These are phyloP conservation scores for Heterodera filipjevi DNA, from an alignment of 2,888 invertebrate species.

Conservation along the genomic window DNA sequence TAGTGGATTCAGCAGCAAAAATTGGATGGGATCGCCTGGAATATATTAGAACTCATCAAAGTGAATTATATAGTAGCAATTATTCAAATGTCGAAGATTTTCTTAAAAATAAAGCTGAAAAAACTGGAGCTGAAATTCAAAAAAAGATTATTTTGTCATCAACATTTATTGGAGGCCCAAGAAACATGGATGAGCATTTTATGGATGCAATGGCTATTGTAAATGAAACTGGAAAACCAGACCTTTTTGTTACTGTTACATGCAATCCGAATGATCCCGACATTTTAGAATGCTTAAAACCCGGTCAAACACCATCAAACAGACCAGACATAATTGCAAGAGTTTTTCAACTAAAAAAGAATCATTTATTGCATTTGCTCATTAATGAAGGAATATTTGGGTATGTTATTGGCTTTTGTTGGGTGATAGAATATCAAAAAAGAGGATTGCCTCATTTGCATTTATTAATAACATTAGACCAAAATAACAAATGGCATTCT, in stretches of 20 bases:
- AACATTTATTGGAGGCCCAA: not conserved
- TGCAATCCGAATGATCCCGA: not conserved
- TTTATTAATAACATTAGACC: not conserved
- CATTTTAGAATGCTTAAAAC: not conserved
- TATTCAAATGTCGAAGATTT: not conserved
- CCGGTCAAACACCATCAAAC: not conserved
- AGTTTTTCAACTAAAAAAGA: not conserved
- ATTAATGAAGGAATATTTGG: not conserved
- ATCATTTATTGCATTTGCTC: not conserved
- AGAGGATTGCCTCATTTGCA: not conserved
- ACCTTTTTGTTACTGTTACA: not conserved
- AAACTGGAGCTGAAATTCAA: not conserved
- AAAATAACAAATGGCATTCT: not conserved
- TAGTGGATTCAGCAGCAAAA: not conserved
- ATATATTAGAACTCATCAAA: not conserved
- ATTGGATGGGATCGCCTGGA: slow-evolving; percentile 2
- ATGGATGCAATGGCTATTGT: slow-evolving; percentile 23
- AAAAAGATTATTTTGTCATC: not conserved
- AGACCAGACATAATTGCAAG: not conserved
- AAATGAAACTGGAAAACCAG: not conserved
- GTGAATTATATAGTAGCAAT: not conserved
- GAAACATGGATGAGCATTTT: slow-evolving; percentile 10
- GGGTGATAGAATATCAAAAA: not conserved
- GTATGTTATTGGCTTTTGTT: not conserved
- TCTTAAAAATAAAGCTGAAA: not conserved